A percentile compares a stretch with the other conserved stretches of the same genome.
phyloP scores from a whole-genome alignment of 2,113 vertebrate species.

The Numenius arquata region DNA sequence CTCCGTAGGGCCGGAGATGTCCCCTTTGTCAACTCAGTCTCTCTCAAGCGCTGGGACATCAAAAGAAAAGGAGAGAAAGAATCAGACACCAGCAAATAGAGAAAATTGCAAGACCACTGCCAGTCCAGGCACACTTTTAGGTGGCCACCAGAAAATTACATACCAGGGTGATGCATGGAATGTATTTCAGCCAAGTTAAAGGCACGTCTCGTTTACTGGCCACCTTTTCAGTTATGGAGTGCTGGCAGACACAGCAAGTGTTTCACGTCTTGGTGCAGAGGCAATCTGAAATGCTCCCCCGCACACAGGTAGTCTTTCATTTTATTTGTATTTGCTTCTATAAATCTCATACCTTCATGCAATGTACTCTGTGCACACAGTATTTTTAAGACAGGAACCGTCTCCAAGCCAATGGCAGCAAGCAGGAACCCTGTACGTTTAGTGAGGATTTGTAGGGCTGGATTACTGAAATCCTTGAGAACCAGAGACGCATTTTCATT shows the following conservation, averaged over 20 bases:
- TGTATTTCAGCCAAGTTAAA: neutral
- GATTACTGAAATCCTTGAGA: neutral
- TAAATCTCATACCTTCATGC: neutral
- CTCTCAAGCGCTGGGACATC: neutral
- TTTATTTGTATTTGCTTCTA: neutral
- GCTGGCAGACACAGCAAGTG: neutral
- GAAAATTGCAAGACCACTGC: neutral
- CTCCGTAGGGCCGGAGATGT: neutral
- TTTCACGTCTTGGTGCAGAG: neutral
- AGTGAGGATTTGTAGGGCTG: neutral
- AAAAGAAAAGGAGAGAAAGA: neutral
- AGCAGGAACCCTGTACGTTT: neutral
- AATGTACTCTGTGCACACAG: neutral
- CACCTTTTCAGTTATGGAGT: neutral
- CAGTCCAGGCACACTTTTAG: neutral
- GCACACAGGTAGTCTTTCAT: neutral
- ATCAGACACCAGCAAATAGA: neutral
- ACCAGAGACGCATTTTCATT: neutral
- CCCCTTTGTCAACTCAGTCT: accelerated
- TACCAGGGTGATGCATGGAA: neutral
- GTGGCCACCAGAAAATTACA: neutral
- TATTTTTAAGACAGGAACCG: neutral
- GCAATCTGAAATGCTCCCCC: neutral
- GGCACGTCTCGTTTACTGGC: neutral
- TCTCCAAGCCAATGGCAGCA: neutral